These are phyloP conservation scores for Anolis apletophallus DNA, from an alignment of 2,797 vertebrate species.

Conservation along the genomic window DNA sequence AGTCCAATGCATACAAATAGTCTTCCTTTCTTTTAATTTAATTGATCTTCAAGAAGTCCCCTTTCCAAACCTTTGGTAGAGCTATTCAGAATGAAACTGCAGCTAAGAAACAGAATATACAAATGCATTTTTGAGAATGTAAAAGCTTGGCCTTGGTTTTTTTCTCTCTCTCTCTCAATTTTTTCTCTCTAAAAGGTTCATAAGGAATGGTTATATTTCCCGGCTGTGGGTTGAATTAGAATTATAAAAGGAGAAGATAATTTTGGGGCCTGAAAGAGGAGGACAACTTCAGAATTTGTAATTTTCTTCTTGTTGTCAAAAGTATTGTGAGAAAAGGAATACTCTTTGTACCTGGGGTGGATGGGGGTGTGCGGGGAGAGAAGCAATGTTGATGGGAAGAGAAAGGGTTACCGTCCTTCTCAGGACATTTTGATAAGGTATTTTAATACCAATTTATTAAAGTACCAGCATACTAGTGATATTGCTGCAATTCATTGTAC, in stretches of 20 bases:
- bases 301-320: conserved; percentile 61
- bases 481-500: conserved; percentile 86
- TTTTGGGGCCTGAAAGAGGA: conserved; percentile 70
- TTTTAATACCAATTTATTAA: conserved; percentile 89
- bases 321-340: conserved; percentile 67
- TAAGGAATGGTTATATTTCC: conserved; percentile 34
- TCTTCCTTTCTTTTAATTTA: conserved; percentile 26
- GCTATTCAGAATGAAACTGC: conserved; percentile 16
- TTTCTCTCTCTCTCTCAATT: not conserved
- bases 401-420: conserved; percentile 83
- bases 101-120: not conserved
- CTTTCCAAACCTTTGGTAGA: not conserved
- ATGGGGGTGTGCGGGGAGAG: not conserved
- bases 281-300: conserved; percentile 51
- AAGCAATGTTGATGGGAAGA: conserved; percentile 71
- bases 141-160: conserved; percentile 13
- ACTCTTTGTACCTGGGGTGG: conserved; percentile 39
- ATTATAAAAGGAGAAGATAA: conserved; percentile 62
- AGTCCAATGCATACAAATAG: not conserved
- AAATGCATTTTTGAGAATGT: not conserved
- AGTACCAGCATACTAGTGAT: conserved; percentile 84
- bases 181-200: conserved; percentile 29
- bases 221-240: conserved; percentile 61
- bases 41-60: conserved; percentile 26
- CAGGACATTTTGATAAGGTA: conserved; percentile 85